Evolutionary conservation across 2,113 vertebrate species (phyloP).

Genomic region (Myanophis thanlyinensis): DNA sequence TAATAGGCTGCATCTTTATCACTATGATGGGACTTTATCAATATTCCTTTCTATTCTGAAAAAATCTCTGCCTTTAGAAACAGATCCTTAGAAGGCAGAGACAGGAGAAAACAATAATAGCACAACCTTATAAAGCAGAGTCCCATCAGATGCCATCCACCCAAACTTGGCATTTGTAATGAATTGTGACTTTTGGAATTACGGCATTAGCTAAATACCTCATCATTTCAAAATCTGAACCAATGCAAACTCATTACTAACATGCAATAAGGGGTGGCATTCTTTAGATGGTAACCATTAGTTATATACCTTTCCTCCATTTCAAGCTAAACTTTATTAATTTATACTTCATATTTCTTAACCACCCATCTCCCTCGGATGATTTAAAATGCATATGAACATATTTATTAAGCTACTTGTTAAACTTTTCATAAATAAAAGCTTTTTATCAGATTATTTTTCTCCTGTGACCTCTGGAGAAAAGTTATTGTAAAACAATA

Average conservation of each 20-base stretch:
- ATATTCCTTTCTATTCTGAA: background rate
- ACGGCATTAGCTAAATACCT: background rate
- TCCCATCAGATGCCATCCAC: background rate
- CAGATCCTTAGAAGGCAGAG: background rate
- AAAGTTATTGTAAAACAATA: background rate
- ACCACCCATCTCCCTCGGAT: background rate
- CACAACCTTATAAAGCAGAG: background rate
- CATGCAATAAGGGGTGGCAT: background rate
- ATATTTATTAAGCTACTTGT: background rate
- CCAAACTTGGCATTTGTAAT: background rate
- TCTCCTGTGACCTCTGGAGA: background rate
- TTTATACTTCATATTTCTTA: background rate
- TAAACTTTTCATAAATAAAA: background rate
- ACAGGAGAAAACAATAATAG: background rate
- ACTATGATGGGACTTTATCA: background rate
- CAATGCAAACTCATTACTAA: background rate
- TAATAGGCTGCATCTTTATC: background rate
- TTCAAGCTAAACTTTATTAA: background rate
- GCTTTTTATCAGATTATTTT: background rate
- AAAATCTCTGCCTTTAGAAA: background rate
- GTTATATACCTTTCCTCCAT: background rate
- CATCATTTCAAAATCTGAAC: background rate
- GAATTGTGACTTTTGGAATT: background rate
- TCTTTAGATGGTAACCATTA: background rate
- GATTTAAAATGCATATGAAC: background rate